phyloP scores from a whole-genome alignment of 2,888 invertebrate species.

The Heliconius erato region DNA sequence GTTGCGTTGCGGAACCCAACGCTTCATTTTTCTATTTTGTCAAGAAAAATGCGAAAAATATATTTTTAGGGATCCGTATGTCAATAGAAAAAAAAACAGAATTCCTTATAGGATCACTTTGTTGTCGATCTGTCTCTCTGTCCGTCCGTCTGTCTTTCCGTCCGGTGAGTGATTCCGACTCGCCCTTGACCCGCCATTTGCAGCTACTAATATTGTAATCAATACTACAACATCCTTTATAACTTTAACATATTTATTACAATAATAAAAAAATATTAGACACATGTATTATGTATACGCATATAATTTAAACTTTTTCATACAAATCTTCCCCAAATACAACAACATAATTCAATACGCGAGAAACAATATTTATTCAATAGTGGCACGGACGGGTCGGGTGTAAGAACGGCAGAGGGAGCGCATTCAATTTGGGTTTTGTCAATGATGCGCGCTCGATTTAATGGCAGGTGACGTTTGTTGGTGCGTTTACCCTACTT shows the following conservation, averaged over 20 bases:
- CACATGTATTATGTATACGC: slow-evolving; percentile 10
- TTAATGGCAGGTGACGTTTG: slow-evolving; percentile 81
- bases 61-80: not conserved
- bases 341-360: slow-evolving; percentile 53
- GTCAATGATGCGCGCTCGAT: slow-evolving; percentile 80
- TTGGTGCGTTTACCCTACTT: slow-evolving; percentile 49
- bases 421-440: slow-evolving; percentile 75
- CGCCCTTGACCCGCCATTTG: not conserved
- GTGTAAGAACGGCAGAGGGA: slow-evolving; percentile 33
- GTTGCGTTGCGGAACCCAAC: not conserved
- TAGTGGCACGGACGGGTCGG: slow-evolving; percentile 48
- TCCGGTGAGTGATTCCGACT: not conserved
- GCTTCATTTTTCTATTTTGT: not conserved
- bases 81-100: not conserved
- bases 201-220: no score
- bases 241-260: slow-evolving; percentile 10
- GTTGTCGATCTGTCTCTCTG: not conserved
- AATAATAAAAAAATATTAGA: slow-evolving; percentile 14
- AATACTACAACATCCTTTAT: not conserved
- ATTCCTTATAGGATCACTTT: not conserved
- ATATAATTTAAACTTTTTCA: slow-evolving; percentile 37
- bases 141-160: not conserved
- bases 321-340: slow-evolving; percentile 40
- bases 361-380: slow-evolving; percentile 66
- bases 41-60: not conserved